A percentile compares a stretch with the other conserved stretches of the same genome.
Evolutionary conservation across 2,888 invertebrate species (phyloP).

Genomic region (Oscheius sp.): DNA sequence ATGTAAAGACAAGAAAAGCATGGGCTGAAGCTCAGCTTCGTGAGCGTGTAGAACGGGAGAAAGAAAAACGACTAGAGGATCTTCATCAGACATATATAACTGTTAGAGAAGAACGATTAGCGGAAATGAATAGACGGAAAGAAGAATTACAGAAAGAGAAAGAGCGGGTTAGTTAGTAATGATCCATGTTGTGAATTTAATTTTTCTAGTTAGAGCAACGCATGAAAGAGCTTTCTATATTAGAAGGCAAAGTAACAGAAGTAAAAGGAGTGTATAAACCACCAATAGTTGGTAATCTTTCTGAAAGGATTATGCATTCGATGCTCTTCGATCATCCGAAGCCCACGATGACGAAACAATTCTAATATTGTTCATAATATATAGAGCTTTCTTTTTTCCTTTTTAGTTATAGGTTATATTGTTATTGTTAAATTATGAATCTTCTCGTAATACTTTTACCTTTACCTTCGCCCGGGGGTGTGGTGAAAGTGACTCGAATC

Average conservation of each 20-base stretch:
- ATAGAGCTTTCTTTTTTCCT: neutral
- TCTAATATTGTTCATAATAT: constrained; percentile 9
- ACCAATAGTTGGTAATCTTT: constrained; percentile 55
- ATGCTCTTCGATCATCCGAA: constrained; percentile 59
- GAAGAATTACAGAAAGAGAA: constrained; percentile 46
- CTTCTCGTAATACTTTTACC: neutral
- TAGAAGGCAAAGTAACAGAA: constrained; percentile 29
- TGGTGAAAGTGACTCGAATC: constrained; percentile 21
- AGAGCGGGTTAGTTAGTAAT: constrained; percentile 22
- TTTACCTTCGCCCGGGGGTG: neutral
- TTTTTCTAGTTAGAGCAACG: constrained; percentile 21
- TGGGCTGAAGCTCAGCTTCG: constrained; percentile 66
- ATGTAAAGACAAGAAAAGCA: constrained; percentile 61
- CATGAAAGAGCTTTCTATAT: constrained; percentile 21
- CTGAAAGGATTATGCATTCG: constrained; percentile 60
- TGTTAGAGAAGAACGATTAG: constrained; percentile 10
- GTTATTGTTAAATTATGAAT: neutral
- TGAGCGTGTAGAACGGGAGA: constrained; percentile 62
- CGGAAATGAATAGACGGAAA: constrained; percentile 35
- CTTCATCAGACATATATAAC: constrained; percentile 38
- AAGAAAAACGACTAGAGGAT: constrained; percentile 60
- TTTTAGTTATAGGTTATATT: constrained; percentile 7
- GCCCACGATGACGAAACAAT: constrained; percentile 51
- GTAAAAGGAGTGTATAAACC: constrained; percentile 56
- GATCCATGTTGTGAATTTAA: neutral